phyloP scores from a whole-genome alignment of 1,140 invertebrate genomes.

The Notospermus geniculatus region DNA sequence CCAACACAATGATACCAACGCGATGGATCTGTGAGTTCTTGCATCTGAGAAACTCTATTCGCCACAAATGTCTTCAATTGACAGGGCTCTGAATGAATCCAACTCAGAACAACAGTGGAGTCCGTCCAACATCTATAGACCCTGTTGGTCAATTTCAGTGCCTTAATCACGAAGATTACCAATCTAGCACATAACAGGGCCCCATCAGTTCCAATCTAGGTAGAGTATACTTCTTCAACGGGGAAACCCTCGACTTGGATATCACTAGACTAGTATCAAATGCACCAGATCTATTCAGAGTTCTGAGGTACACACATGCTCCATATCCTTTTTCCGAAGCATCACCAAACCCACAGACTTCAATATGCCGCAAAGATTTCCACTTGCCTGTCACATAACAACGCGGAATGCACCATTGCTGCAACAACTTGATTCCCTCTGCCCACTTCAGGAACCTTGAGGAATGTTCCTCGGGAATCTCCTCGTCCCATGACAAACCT shows the following conservation, averaged over 20 bases:
- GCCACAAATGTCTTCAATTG: conserved; percentile 19
- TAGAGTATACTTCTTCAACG: too few species aligned
- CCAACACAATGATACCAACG: conserved; percentile 19
- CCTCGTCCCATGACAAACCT: conserved; percentile 7
- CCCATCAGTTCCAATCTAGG: too few species aligned
- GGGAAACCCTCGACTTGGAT: too few species aligned
- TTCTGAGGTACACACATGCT: too few species aligned
- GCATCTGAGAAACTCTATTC: conserved; percentile 8
- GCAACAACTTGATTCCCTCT: neutral
- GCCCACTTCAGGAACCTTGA: neutral
- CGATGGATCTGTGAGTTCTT: neutral
- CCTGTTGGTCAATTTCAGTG: neutral
- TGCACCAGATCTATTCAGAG: too few species aligned
- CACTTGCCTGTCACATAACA: neutral
- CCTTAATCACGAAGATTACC: neutral
- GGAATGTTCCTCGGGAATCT: neutral
- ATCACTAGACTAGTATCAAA: too few species aligned
- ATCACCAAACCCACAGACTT: too few species aligned
- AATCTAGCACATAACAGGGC: neutral
- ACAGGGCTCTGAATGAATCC: conserved; percentile 11
- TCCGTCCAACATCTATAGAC: conserved; percentile 13
- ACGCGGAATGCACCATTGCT: neutral
- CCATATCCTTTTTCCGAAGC: too few species aligned
- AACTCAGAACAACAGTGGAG: conserved; percentile 10
- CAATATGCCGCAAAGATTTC: too few species aligned